phyloP scores from a whole-genome alignment of 2,888 invertebrate genomes.

The Cerastis leucographa region DNA sequence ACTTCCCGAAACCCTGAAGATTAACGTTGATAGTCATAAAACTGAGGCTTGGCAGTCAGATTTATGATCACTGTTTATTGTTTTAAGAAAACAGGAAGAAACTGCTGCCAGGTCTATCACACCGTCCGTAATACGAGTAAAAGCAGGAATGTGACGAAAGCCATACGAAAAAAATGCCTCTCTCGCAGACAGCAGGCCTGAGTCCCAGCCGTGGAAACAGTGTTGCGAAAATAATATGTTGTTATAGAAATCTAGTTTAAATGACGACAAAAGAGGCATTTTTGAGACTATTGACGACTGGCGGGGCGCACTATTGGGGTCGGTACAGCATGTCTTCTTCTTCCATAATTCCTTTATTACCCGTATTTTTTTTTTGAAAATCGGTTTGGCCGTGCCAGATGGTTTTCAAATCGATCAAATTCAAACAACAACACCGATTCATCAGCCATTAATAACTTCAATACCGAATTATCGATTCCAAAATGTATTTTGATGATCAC shows the following conservation, averaged over 20 bases:
- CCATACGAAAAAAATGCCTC: background rate
- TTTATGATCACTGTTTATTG: constrained; percentile 9
- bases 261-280: no score
- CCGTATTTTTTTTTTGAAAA: no score
- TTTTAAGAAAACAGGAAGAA: background rate
- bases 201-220: no score
- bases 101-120: background rate
- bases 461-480: constrained; percentile 7
- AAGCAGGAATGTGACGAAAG: background rate
- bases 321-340: no score
- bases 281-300: no score
- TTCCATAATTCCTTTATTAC: no score
- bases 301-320: no score
- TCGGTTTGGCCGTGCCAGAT: no score
- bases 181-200: no score
- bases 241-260: no score
- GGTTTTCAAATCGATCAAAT: background rate
- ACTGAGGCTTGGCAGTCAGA: background rate
- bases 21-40: background rate
- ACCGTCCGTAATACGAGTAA: background rate
- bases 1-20: constrained; percentile 18
- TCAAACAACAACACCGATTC: background rate
- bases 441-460: background rate
- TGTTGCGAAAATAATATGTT: no score
- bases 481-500: constrained; percentile 2